phyloP scores from a whole-genome alignment of 2,888 invertebrate species.

The Criorhina ranunculi region DNA sequence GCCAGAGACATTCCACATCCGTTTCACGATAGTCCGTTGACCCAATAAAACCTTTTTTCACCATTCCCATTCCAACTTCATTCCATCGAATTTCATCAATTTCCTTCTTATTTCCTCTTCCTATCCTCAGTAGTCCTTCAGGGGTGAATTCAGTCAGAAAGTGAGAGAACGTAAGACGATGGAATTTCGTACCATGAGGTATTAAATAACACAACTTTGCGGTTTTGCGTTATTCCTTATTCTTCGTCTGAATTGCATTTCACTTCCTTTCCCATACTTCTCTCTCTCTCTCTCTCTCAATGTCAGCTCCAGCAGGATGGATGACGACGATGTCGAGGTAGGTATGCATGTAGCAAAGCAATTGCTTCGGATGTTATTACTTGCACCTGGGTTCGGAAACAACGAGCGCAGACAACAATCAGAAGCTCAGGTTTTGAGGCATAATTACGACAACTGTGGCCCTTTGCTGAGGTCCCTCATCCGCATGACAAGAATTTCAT shows the following conservation, averaged over 20 bases:
- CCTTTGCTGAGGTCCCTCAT: slow-evolving; percentile 52
- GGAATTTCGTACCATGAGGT: slow-evolving; percentile 66
- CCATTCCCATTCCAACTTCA: slow-evolving; percentile 43
- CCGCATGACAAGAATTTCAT: slow-evolving; percentile 73
- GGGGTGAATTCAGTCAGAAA: slow-evolving; percentile 56
- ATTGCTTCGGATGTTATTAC: slow-evolving; percentile 74
- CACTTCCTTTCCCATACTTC: slow-evolving; percentile 65
- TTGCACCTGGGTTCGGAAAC: slow-evolving; percentile 68
- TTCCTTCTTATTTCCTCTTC: slow-evolving; percentile 59
- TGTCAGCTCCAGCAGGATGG: slow-evolving; percentile 28
- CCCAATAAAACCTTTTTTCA: slow-evolving; percentile 66
- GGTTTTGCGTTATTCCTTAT: slow-evolving; percentile 61
- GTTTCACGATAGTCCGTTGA: slow-evolving; percentile 72
- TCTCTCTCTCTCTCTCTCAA: slow-evolving; percentile 27
- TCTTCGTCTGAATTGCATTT: slow-evolving; percentile 60
- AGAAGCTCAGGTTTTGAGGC: slow-evolving; percentile 63
- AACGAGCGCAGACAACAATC: slow-evolving; percentile 63
- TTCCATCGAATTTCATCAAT: slow-evolving; percentile 66
- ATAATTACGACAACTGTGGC: slow-evolving; percentile 75
- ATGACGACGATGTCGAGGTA: slow-evolving; percentile 58
- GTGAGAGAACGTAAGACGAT: slow-evolving; percentile 40
- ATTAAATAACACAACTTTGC: slow-evolving; percentile 75
- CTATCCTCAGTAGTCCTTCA: slow-evolving; percentile 59
- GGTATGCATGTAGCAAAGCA: slow-evolving; percentile 73
- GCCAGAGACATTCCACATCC: slow-evolving; percentile 73